These are phyloP conservation scores for Entomobrya proxima DNA, from an alignment of 2,888 invertebrate species.

Conservation along the genomic window DNA sequence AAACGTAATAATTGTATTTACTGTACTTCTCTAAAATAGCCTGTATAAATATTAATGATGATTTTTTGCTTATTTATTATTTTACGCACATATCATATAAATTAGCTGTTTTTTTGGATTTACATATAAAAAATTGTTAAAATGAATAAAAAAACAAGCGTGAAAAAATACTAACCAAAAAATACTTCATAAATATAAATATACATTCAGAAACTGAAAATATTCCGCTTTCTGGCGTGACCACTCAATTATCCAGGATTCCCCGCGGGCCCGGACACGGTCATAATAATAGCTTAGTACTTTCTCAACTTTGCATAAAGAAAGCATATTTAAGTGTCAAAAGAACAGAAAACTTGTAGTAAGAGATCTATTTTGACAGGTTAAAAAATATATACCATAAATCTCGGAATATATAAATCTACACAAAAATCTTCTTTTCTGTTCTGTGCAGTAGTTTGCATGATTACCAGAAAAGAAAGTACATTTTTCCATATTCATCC, in stretches of 20 bases:
- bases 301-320: not conserved
- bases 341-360: slow-evolving; percentile 16
- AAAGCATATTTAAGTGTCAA: too few relatives aligned
- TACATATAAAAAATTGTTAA: not conserved
- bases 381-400: too few relatives aligned
- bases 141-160: not conserved
- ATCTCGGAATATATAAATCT: too few relatives aligned
- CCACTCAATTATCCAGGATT: slow-evolving; percentile 40
- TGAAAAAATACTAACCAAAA: not conserved
- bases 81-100: not conserved
- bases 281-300: not conserved
- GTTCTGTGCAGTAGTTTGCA: too few relatives aligned
- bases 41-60: not conserved
- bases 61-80: slow-evolving; percentile 20
- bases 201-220: not conserved
- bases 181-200: not conserved
- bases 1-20: not conserved
- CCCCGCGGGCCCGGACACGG: slow-evolving; percentile 5
- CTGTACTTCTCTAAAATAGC: not conserved
- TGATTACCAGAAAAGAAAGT: too few relatives aligned
- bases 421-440: too few relatives aligned
- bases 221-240: not conserved
- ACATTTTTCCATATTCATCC: too few relatives aligned
- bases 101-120: not conserved
- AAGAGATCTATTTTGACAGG: too few relatives aligned